Evolutionary conservation across 2,113 vertebrate species (phyloP).

Genomic region (Malurus cyaneus): DNA sequence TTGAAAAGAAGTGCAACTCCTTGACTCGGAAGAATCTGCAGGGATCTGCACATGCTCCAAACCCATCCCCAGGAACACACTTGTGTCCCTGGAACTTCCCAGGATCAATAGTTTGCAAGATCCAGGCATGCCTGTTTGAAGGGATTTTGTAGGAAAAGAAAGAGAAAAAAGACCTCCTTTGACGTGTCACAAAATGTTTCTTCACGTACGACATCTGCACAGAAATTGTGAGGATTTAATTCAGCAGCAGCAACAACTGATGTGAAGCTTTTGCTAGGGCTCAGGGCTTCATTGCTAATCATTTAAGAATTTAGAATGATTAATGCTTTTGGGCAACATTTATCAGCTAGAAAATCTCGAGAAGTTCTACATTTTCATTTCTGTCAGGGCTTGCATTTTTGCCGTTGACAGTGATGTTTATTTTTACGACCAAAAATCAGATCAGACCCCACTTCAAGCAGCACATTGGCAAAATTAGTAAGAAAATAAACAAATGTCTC

Average conservation of each 20-base stretch:
- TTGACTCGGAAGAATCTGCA: neutral
- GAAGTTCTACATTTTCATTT: neutral
- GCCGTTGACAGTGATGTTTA: neutral
- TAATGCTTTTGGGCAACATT: slow-evolving; percentile 23
- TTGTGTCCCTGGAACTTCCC: neutral
- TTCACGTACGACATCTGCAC: neutral
- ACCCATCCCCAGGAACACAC: neutral
- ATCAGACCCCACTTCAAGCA: neutral
- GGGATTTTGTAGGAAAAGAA: neutral
- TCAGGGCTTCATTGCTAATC: neutral
- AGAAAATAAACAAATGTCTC: neutral
- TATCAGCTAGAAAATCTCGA: neutral
- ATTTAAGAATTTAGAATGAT: neutral
- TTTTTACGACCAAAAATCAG: neutral
- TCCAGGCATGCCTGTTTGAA: neutral
- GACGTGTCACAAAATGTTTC: neutral
- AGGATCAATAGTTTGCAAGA: neutral
- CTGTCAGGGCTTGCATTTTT: neutral
- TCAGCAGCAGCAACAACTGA: neutral
- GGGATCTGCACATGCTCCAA: neutral
- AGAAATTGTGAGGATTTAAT: neutral
- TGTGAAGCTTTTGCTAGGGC: neutral
- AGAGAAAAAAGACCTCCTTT: neutral
- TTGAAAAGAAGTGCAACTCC: neutral
- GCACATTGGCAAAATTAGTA: neutral